These are phyloP conservation scores for Serinus canaria DNA, from an alignment of 2,113 vertebrate genomes.

Conservation along the genomic window DNA sequence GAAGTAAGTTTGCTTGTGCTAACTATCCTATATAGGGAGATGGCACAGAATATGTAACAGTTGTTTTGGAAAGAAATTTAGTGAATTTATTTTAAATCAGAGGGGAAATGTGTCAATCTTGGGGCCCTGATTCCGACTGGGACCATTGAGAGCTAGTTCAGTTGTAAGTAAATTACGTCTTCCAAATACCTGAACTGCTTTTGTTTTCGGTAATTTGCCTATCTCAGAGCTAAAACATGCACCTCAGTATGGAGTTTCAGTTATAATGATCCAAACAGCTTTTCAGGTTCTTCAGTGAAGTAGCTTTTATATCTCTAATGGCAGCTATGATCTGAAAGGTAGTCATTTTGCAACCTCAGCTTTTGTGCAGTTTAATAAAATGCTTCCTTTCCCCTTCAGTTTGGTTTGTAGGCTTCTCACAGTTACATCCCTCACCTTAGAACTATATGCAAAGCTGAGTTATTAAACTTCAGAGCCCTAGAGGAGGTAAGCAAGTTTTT, in stretches of 20 bases:
- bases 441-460: not conserved
- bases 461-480: not conserved
- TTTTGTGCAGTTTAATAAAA: not conserved
- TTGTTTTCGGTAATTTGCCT: not conserved
- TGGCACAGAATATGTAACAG: not conserved
- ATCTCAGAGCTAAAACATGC: not conserved
- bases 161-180: not conserved
- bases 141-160: not conserved
- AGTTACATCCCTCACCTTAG: not conserved
- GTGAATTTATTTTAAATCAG: not conserved
- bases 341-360: not conserved
- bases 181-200: not conserved
- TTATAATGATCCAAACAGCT: not conserved
- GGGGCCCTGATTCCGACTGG: accelerated
- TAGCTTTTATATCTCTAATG: not conserved
- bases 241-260: not conserved
- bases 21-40: not conserved
- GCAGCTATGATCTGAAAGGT: not conserved
- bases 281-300: not conserved
- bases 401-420: not conserved
- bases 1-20: not conserved
- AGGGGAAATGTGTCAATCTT: not conserved
- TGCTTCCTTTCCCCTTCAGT: not conserved
- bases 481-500: not conserved
- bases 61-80: not conserved